Evolutionary conservation across 1,140 invertebrate species (phyloP).

Genomic region (Rhizoglyphus robini): DNA sequence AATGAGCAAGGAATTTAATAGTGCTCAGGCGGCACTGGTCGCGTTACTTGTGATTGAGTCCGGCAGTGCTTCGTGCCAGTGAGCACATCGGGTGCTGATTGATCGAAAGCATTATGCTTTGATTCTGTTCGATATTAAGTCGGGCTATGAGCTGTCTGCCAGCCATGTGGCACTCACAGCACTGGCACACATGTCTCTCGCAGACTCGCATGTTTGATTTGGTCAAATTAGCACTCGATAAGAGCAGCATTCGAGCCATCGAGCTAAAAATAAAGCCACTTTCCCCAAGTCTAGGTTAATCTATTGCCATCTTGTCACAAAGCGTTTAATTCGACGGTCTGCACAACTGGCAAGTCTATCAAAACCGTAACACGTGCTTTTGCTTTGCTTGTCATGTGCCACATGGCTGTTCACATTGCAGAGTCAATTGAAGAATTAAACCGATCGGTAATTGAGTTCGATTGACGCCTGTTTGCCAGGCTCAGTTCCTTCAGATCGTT

Average conservation of each 20-base stretch:
- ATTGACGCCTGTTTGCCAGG: background rate
- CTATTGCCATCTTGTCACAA: background rate
- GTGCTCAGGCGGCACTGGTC: too few relatives aligned
- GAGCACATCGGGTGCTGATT: background rate
- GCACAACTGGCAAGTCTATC: background rate
- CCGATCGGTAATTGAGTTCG: background rate
- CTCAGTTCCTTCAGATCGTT: background rate
- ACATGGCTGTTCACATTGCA: too few relatives aligned
- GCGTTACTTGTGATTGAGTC: background rate
- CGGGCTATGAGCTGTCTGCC: background rate
- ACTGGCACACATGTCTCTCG: background rate
- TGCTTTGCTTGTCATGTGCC: background rate
- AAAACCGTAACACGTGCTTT: background rate
- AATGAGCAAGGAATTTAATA: too few relatives aligned
- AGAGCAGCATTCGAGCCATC: background rate
- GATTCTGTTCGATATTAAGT: conserved; percentile 5
- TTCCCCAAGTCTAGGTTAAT: background rate
- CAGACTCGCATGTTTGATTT: background rate
- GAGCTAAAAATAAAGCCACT: background rate
- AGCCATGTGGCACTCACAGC: background rate
- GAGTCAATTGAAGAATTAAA: too few relatives aligned
- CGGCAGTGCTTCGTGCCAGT: background rate
- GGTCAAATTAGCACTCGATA: conserved; percentile 10
- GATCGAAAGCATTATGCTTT: conserved; percentile 4
- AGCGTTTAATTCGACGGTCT: background rate